These are phyloP conservation scores for Eupithecia abbreviata DNA, from an alignment of 2,888 invertebrate genomes.

Conservation along the genomic window DNA sequence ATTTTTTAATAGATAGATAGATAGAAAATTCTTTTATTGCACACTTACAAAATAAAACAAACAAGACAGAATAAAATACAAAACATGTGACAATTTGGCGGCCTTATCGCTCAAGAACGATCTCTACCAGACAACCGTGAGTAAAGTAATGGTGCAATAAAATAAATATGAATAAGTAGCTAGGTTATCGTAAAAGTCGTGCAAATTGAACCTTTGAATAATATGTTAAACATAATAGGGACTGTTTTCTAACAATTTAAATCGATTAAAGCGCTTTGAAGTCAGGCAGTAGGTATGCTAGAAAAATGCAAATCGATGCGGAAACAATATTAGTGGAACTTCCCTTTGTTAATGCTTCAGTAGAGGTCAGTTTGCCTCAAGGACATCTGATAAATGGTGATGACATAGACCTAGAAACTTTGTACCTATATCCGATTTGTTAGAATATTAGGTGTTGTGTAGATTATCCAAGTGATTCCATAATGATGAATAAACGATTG, in stretches of 20 bases:
- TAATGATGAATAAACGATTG: no score
- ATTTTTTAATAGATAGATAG: no score
- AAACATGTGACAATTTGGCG: no score
- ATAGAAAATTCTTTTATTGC: no score
- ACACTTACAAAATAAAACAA: no score
- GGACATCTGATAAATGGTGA: conserved; percentile 19
- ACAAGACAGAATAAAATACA: no score
- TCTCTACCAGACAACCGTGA: no score
- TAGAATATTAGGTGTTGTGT: conserved; percentile 3
- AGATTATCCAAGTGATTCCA: not conserved
- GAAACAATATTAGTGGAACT: conserved; percentile 30
- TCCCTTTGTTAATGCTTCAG: conserved; percentile 29
- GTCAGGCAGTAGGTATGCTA: conserved; percentile 5
- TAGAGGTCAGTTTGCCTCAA: conserved; percentile 23
- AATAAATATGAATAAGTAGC: no score
- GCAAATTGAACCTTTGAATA: not conserved
- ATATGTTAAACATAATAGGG: not conserved
- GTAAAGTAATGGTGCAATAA: no score
- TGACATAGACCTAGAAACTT: conserved; percentile 8
- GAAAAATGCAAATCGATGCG: conserved; percentile 28
- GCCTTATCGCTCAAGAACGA: no score
- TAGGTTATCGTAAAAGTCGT: not conserved
- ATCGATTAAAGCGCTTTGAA: conserved; percentile 24
- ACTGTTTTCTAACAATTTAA: conserved; percentile 9
- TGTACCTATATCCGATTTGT: conserved; percentile 3